Evolutionary conservation across 1,140 invertebrate genomes (phyloP).

Genomic region (Drosophila santomea): DNA sequence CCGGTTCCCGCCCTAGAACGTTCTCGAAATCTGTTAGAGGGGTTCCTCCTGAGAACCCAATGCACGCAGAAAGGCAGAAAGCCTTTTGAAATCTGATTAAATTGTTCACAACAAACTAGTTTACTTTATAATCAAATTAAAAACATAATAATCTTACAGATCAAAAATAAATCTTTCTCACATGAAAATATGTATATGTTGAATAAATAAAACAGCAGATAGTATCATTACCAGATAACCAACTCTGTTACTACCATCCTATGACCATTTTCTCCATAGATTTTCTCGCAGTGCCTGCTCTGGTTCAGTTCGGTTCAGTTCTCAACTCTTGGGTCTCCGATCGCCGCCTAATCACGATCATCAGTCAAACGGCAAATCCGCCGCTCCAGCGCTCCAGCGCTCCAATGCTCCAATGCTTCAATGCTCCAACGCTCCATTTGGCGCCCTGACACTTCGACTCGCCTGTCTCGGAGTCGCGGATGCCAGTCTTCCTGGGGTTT

Average conservation of each 20-base stretch:
- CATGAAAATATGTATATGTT: too few species aligned
- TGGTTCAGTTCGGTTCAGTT: background rate
- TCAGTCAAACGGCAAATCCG: conserved; percentile 80
- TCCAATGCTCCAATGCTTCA: conserved; percentile 18
- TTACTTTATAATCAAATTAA: too few species aligned
- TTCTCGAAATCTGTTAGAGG: conserved; percentile 11
- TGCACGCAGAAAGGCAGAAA: background rate
- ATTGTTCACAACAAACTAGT: background rate
- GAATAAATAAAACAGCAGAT: background rate
- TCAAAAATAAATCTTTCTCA: too few species aligned
- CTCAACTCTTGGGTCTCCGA: background rate
- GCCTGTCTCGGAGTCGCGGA: conserved; percentile 36
- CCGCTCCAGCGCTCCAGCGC: conserved; percentile 42
- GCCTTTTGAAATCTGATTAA: background rate
- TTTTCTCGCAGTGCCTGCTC: conserved; percentile 13
- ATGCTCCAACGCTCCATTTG: conserved; percentile 33
- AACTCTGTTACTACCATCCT: background rate
- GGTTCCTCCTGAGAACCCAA: background rate
- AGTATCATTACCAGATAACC: too few species aligned
- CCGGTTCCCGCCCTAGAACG: background rate
- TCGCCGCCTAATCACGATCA: conserved; percentile 73
- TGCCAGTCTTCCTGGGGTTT: conserved; percentile 42
- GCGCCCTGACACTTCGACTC: conserved; percentile 72
- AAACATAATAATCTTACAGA: too few species aligned
- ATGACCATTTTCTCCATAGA: too few species aligned